phyloP scores from a whole-genome alignment of 2,888 invertebrate genomes.

The Pogonocherus hispidulus region DNA sequence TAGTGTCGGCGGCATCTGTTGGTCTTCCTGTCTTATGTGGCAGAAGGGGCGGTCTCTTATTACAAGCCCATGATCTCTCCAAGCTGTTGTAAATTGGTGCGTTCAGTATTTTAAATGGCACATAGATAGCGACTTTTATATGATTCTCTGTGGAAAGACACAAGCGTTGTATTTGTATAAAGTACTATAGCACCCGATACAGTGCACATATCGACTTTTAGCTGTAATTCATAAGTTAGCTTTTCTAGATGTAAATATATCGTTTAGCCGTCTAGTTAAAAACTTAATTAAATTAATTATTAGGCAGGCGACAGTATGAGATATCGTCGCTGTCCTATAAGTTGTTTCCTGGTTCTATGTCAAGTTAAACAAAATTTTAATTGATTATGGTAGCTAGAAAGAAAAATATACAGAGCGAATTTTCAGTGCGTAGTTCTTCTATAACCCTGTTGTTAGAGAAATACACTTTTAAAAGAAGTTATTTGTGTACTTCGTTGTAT shows the following conservation, averaged over 20 bases:
- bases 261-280: slow-evolving; percentile 39
- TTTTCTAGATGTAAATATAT: slow-evolving; percentile 57
- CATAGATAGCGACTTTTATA: slow-evolving; percentile 32
- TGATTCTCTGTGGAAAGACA: slow-evolving; percentile 24
- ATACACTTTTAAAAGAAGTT: too few species aligned
- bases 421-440: too few species aligned
- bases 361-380: neutral
- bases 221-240: slow-evolving; percentile 50
- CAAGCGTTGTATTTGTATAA: slow-evolving; percentile 48
- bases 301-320: slow-evolving; percentile 16
- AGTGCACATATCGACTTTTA: slow-evolving; percentile 57
- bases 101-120: slow-evolving; percentile 19
- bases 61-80: slow-evolving; percentile 23
- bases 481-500: too few species aligned
- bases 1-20: slow-evolving; percentile 19
- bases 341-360: neutral
- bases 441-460: too few species aligned
- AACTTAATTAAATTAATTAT: slow-evolving; percentile 22
- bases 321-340: neutral
- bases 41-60: slow-evolving; percentile 14
- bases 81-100: slow-evolving; percentile 18
- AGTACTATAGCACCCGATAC: slow-evolving; percentile 50
- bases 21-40: slow-evolving; percentile 22
- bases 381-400: too few species aligned
- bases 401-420: too few species aligned